Base-by-base conservation (phyloP, 2,888 invertebrate species). In the Pseudococcus viburni region DNA sequence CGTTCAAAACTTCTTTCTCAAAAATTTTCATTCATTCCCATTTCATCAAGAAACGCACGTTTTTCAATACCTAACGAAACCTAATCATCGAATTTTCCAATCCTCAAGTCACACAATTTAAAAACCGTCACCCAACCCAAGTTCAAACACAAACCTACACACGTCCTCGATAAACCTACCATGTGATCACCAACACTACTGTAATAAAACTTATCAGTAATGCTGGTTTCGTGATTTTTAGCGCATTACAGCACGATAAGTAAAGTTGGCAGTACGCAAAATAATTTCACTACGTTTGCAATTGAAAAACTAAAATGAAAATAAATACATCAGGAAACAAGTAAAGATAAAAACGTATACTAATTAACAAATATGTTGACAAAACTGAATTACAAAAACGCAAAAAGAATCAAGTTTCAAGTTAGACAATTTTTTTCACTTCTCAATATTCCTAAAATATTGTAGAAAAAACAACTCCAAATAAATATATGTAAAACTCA, bases 351-450 rank as follows among this genome's bases (percentile, higher is more conserved):
- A 73, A 73, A 73, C 73, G 17, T 83, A 83, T 46, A 83, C n/a
- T 39, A 83, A 83, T 83, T 19, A 77, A 77, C 77, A n/a, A 77
- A 83, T 83, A 83, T 19, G 46, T 46, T 83, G 80, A 83, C 80
- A 83, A 83, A 83, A 83, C 39, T 83, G 46, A 46, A 83, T 83
- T 46, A 83, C 46, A 83, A 83, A 83, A 83, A 83, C 42, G 80
- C 80, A 83, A 46, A 77, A 80, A 39, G 80, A 46, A 42, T 83
- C 80, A 19, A 22, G 19, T 83, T 83, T 77, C 64, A 64, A 83
- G 19, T 42, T n/a, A 9, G 9, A 19, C 46, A 11, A 46, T 83
- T 83, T 83, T 83, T 83, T 83, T 83, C 6, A 8, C 42, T 42
- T 83, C 19, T 22, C 0, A 26, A 83, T 42, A 39, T 11, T 39